Evolutionary conservation across 2,888 invertebrate genomes (phyloP).

Genomic region (Melinopterus prodromus): DNA sequence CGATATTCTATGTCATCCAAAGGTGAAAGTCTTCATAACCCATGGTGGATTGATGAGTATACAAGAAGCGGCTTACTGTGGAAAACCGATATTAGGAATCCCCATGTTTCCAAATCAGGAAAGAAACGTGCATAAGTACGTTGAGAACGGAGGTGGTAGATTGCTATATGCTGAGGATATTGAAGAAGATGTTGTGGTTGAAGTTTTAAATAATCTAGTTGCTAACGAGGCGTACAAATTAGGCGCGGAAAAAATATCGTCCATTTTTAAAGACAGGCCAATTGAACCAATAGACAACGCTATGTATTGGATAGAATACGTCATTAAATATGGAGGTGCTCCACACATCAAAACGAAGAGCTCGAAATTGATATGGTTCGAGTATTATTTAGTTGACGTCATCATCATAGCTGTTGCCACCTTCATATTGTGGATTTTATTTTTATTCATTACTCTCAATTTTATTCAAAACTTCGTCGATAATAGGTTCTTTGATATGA

Average conservation of each 20-base stretch:
- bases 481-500: slow-evolving; percentile 22
- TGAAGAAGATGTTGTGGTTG: slow-evolving; percentile 20
- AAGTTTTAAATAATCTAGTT: slow-evolving; percentile 30
- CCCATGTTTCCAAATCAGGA: slow-evolving; percentile 64
- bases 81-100: slow-evolving; percentile 65
- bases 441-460: neutral
- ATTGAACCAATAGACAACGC: slow-evolving; percentile 39
- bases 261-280: slow-evolving; percentile 40
- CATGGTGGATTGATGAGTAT: slow-evolving; percentile 70
- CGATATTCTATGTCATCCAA: slow-evolving; percentile 58
- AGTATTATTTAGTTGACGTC: slow-evolving; percentile 42
- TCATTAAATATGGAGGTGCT: slow-evolving; percentile 39
- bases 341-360: slow-evolving; percentile 38
- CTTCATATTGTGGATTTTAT: slow-evolving; percentile 4
- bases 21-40: slow-evolving; percentile 67
- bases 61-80: slow-evolving; percentile 67
- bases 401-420: slow-evolving; percentile 30
- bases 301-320: slow-evolving; percentile 44
- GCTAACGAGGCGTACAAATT: slow-evolving; percentile 34
- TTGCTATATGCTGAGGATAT: slow-evolving; percentile 30
- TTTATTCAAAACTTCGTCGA: slow-evolving; percentile 29
- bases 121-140: slow-evolving; percentile 47
- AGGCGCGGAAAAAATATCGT: slow-evolving; percentile 36
- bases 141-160: slow-evolving; percentile 45
- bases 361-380: slow-evolving; percentile 40